Percentiles rank a stretch among this genome's conserved stretches.
These are phyloP conservation scores for Siderastrea siderea DNA, from an alignment of 92 coral and sea anemone species.

Conservation along the genomic window DNA sequence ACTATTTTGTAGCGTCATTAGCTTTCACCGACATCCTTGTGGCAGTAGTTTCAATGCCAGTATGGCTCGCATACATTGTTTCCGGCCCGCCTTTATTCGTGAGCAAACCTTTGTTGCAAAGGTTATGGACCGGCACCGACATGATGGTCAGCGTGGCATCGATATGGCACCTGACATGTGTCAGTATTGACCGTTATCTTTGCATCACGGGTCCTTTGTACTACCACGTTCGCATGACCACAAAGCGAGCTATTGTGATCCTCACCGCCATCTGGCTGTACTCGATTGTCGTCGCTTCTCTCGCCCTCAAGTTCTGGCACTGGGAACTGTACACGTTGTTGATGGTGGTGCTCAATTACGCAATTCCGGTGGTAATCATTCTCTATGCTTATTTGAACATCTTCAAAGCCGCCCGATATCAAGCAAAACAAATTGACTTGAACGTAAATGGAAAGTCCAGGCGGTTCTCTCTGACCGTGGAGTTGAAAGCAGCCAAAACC, in stretches of 20 bases:
- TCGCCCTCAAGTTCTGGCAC: constrained; percentile 76
- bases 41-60: constrained; percentile 85
- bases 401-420: constrained; percentile 88
- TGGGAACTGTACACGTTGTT: constrained; percentile 69
- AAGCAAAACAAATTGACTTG: constrained; percentile 86
- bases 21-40: constrained; percentile 88
- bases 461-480: constrained; percentile 83
- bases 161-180: constrained; percentile 91
- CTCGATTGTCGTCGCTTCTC: constrained; percentile 75
- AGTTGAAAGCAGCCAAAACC: constrained; percentile 96
- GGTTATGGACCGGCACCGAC: constrained; percentile 92
- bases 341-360: constrained; percentile 81
- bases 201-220: constrained; percentile 86
- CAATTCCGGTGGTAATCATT: constrained; percentile 82
- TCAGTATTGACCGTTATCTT: constrained; percentile 92
- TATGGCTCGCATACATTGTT: constrained; percentile 82
- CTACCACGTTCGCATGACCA: constrained; percentile 82
- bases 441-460: constrained; percentile 85
- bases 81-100: constrained; percentile 65
- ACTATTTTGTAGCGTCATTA: constrained; percentile 83
- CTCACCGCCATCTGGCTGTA: constrained; percentile 81
- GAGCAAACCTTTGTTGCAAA: constrained; percentile 64
- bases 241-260: constrained; percentile 67
- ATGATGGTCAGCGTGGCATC: constrained; percentile 91
- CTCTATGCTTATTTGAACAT: constrained; percentile 86